A percentile compares a stretch with the other conserved stretches of the same genome.
Conservation (phyloP, 2,888 invertebrate genomes). For the Strigamia transsilvanica region DNA sequence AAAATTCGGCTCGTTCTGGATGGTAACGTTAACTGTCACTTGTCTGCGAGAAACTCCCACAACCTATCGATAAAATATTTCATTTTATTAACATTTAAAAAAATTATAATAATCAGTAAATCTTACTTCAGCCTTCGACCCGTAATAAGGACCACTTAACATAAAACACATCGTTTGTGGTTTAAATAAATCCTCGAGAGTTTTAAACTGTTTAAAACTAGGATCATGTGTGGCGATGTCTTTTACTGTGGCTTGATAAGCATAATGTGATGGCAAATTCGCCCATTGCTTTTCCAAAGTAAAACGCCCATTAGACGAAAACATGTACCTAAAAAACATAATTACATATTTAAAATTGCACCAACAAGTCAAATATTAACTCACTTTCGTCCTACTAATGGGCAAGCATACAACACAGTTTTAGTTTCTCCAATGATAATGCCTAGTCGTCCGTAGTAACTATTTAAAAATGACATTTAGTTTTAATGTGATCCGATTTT, state of each 20-base stretch:
- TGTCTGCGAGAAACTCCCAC: constrained; percentile 62
- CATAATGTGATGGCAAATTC: constrained; percentile 63
- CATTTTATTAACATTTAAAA: background rate
- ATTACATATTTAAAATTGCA: background rate
- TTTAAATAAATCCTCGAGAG: constrained; percentile 74
- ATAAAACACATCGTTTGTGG: constrained; percentile 76
- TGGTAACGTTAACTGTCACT: constrained; percentile 70
- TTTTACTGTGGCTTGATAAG: constrained; percentile 54
- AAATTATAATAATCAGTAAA: background rate
- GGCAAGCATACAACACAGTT: constrained; percentile 73
- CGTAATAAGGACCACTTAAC: constrained; percentile 81
- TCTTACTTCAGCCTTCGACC: constrained; percentile 77
- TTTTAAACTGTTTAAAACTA: constrained; percentile 64
- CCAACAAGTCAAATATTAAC: constrained; percentile 53
- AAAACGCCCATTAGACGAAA: constrained; percentile 70
- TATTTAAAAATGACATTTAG: constrained; percentile 56
- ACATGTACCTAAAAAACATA: constrained; percentile 59
- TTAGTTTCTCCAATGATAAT: constrained; percentile 77
- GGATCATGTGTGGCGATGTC: constrained; percentile 65
- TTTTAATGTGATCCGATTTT: background rate
- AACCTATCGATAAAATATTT: constrained; percentile 57
- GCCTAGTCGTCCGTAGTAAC: constrained; percentile 75
- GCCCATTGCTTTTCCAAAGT: constrained; percentile 78
- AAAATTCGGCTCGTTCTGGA: constrained; percentile 69
- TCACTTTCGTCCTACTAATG: constrained; percentile 76